Evolutionary conservation across 35 echinoderm and acorn worm genomes (phyloP), one percentile per base, ranked within the genome.

Genomic region (Patiria miniata): DNA sequence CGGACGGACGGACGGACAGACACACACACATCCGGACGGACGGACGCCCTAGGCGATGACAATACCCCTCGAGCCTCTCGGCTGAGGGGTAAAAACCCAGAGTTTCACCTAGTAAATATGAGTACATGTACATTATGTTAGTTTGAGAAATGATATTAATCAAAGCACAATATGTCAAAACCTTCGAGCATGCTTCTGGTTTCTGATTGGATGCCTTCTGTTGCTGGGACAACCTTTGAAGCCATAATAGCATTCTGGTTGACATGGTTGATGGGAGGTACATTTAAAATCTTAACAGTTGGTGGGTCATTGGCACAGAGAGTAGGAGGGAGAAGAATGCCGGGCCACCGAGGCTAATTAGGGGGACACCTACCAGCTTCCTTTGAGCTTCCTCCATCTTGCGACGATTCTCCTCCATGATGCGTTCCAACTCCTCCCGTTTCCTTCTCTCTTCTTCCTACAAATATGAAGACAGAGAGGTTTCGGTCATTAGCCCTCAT

Each of bases 371-470:
- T 86, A 99, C 96, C 96, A 99, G 77, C 83, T 95, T 99, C 79
- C 84, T 99, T 76, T 99, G 96, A 1, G 96, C 96, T 68, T 99
- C 96, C 79, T 99, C 96, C 78, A 99, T 91, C 77, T 99, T 99
- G 12, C 76, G 82, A 33, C 93, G 88, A 29, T 99, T 99, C 28
- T 94, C 93, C 83, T 90, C 81, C 96, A 99, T 99, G 28, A 99
- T 94, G 58, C 81, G 77, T 28, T 99, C 92, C 8, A 99, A 83
- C 68, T 94, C 89, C 42, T 89, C 89, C 17, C 93, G 81, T 47
- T 90, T 92, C 26, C 80, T 85, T 9, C 65, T 58, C 68, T 94
- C 96, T 78, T 94, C 96, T 39, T 99, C 96, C 96, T 99, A 12
- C 42, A 47, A 12, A 47, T 4, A 12, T 4, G 12, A 47, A 47